Percentiles rank a stretch among this genome's conserved stretches.
phyloP scores from a whole-genome alignment of 2,113 vertebrate species.

The Aegithalos caudatus region DNA sequence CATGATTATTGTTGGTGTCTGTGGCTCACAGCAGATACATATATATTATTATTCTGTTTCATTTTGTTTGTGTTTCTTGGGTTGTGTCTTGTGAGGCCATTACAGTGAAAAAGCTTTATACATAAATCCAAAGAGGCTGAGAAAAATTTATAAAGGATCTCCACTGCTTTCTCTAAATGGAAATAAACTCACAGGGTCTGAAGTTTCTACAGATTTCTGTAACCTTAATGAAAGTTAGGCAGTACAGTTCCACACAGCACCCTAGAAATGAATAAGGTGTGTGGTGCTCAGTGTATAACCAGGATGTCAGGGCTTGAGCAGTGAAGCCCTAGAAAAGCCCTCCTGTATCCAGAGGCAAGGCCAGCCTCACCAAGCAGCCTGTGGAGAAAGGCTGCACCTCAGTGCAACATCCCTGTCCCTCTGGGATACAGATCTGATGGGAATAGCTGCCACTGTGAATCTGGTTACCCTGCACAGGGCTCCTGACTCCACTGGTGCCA shows the following conservation, averaged over 20 bases:
- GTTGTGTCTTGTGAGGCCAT: background rate
- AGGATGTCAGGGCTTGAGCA: background rate
- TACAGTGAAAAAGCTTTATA: background rate
- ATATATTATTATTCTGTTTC: background rate
- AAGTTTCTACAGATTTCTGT: background rate
- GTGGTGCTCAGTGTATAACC: background rate
- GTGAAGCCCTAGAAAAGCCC: background rate
- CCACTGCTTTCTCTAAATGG: background rate
- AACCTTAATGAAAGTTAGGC: background rate
- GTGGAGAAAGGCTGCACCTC: background rate
- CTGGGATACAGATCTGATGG: background rate
- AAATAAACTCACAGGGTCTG: background rate
- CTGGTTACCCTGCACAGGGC: background rate
- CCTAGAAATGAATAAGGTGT: background rate
- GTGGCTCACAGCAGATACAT: background rate
- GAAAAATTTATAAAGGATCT: background rate
- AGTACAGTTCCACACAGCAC: background rate
- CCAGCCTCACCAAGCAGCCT: background rate
- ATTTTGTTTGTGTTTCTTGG: background rate
- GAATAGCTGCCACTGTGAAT: background rate
- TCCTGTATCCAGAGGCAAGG: background rate
- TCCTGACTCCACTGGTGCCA: background rate
- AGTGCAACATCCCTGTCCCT: accelerated
- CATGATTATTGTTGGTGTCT: background rate
- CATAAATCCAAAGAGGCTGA: background rate